phyloP scores from a whole-genome alignment of 2,797 vertebrate genomes.

The Buceros bicornis region DNA sequence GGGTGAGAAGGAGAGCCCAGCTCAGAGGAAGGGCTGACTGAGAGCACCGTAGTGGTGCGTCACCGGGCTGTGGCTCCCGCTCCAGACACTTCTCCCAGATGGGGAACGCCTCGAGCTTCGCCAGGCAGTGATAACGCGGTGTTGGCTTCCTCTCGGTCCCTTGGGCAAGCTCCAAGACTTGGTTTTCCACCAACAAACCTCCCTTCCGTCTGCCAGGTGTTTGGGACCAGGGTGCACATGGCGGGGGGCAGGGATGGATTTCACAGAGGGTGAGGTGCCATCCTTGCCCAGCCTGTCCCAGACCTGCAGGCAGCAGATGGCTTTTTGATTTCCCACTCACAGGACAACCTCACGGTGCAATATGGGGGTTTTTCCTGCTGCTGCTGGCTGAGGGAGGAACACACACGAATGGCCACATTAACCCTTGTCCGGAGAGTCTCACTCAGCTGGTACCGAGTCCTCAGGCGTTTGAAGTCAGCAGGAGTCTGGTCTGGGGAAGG shows the following conservation, averaged over 20 bases:
- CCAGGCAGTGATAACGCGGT: background rate
- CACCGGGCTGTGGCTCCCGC: background rate
- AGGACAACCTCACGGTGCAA: fast-evolving
- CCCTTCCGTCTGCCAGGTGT: background rate
- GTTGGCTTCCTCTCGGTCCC: background rate
- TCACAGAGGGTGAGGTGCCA: background rate
- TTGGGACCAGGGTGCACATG: background rate
- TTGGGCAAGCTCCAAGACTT: background rate
- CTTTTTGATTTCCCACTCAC: background rate
- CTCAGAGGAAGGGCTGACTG: background rate
- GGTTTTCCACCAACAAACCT: background rate
- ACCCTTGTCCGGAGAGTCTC: background rate
- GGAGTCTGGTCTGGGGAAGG: background rate
- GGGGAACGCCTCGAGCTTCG: fast-evolving
- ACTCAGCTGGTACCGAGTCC: background rate
- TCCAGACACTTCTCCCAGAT: background rate
- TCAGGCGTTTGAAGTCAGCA: background rate
- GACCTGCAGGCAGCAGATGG: background rate
- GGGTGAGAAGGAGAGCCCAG: fast-evolving
- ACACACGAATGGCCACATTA: fast-evolving
- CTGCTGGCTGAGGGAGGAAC: background rate
- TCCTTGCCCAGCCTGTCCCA: background rate
- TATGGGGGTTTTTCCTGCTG: background rate
- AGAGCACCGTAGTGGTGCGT: fast-evolving
- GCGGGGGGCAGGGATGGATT: background rate